phyloP scores from a whole-genome alignment of 2,113 vertebrate species.

The Atractosteus spatula region DNA sequence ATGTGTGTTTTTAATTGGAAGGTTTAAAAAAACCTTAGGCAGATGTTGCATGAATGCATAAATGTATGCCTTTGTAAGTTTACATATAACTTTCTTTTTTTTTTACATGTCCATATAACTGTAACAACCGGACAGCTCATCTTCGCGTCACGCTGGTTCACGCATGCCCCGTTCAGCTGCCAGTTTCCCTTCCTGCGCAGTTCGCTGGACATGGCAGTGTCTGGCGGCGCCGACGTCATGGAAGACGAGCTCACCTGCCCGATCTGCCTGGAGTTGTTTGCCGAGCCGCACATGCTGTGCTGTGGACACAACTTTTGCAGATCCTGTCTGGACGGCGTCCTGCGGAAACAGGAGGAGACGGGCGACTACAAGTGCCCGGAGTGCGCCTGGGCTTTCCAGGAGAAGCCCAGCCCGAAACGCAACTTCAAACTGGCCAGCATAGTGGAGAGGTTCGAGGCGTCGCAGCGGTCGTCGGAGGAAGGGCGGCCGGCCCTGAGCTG shows the following conservation, averaged over 20 bases:
- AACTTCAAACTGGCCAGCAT: slow-evolving; percentile 47
- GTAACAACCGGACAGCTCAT: too few relatives aligned
- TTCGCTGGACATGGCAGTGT: too few relatives aligned
- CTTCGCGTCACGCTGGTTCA: too few relatives aligned
- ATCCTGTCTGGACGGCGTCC: slow-evolving; percentile 31
- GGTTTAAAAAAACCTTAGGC: too few relatives aligned
- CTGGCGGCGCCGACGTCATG: not conserved
- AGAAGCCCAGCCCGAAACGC: slow-evolving; percentile 11
- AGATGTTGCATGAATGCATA: too few relatives aligned
- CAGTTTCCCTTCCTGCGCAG: too few relatives aligned
- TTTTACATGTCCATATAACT: too few relatives aligned
- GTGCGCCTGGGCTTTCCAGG: slow-evolving; percentile 34
- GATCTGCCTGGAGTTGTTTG: slow-evolving; percentile 39
- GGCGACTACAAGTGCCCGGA: slow-evolving; percentile 44
- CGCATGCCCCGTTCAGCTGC: too few relatives aligned
- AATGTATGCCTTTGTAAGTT: too few relatives aligned
- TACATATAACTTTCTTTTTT: too few relatives aligned
- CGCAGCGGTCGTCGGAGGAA: not conserved
- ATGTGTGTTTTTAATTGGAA: too few relatives aligned
- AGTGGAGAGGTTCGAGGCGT: slow-evolving; percentile 36
- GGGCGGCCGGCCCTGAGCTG: not conserved
- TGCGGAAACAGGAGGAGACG: slow-evolving; percentile 29
- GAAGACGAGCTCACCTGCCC: slow-evolving; percentile 48
- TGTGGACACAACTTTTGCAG: slow-evolving; percentile 58
- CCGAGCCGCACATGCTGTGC: slow-evolving; percentile 32